Conservation (phyloP, 1,140 invertebrate genomes). For the Platorchestia sp. region DNA sequence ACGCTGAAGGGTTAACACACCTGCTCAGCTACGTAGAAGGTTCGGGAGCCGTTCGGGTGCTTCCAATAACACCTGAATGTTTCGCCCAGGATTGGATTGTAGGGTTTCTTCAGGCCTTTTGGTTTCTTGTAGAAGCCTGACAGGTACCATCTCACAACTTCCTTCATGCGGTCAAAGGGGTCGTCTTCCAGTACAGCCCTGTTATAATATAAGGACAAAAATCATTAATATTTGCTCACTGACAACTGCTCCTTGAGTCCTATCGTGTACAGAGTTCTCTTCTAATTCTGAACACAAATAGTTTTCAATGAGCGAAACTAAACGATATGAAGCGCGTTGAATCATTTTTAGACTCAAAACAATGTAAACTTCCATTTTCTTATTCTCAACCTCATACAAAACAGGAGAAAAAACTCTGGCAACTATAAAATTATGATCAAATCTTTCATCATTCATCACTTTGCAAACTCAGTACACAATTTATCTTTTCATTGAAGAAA, state of each 20-base stretch:
- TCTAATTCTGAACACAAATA: no score
- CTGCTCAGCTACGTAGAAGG: conserved; percentile 95
- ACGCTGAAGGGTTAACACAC: conserved; percentile 71
- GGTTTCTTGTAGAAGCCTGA: conserved; percentile 89
- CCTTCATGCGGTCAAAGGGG: conserved; percentile 91
- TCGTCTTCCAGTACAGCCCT: conserved; percentile 89
- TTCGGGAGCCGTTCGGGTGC: conserved; percentile 85
- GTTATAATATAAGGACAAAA: conserved; percentile 66
- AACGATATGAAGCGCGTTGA: background rate
- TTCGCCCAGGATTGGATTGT: conserved; percentile 94
- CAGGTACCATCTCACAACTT: conserved; percentile 90
- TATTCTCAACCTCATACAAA: no score
- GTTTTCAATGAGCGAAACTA: background rate
- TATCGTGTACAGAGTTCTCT: background rate
- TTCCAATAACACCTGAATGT: conserved; percentile 92
- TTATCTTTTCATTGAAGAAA: no score
- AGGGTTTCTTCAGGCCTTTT: conserved; percentile 94
- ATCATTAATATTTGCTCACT: background rate
- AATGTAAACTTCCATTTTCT: no score
- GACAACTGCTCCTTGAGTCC: background rate
- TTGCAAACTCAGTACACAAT: no score
- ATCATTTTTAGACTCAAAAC: no score
- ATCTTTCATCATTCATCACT: no score
- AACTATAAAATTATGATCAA: no score
- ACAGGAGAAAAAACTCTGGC: no score